Evolutionary conservation across 2,888 invertebrate species (phyloP), one percentile per base, ranked within the genome.

Genomic region (Chironomus riparius): DNA sequence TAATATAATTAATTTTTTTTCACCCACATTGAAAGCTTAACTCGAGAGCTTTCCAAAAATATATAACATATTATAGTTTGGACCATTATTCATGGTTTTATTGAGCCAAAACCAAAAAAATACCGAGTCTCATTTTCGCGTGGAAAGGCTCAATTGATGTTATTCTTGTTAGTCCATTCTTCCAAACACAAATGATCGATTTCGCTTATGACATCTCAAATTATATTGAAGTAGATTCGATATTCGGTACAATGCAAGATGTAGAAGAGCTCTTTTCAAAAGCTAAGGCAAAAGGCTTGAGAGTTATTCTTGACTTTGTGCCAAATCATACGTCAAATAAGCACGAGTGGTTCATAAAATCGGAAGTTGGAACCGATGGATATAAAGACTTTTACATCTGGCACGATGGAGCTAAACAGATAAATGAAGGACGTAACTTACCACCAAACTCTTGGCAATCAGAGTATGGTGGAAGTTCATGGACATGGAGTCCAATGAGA

Each of bases 351-450:
- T 95, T 95, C 82, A 81, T 85, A 77, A 86, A 88, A 79, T 92
- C 93, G 47, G 82, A 88, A 22, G 83, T 85, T 69, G 85, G 85
- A 24, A 84, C 86, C 71, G 86, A 87, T 74, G 89, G 88, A 1
- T 93, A 90, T 82, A 88, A 86, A 48, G 87, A 94, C 81, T 94
- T 89, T 81, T 94, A 92, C 80, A 85, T 93, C 62, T 94, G 94
- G 94, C 86, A 85, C 78, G 87, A 90, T 79, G 76, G 76, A 65
- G 3, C 72, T 71, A 38, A 72, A 76, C 5, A 76, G 13, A 24
- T 22, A 13, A 38, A 38, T 71, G 62, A 12, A 12, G 70, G 70
- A 5, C n/a, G 47, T 28, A 28, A 24, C 79, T 78, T 80, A 22
- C 85, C 86, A 7, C 87, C 87, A 0, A 87, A 83, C 76, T 87